Evolutionary conservation across 2,797 vertebrate genomes (phyloP).

Genomic region (Scolopax rusticola): DNA sequence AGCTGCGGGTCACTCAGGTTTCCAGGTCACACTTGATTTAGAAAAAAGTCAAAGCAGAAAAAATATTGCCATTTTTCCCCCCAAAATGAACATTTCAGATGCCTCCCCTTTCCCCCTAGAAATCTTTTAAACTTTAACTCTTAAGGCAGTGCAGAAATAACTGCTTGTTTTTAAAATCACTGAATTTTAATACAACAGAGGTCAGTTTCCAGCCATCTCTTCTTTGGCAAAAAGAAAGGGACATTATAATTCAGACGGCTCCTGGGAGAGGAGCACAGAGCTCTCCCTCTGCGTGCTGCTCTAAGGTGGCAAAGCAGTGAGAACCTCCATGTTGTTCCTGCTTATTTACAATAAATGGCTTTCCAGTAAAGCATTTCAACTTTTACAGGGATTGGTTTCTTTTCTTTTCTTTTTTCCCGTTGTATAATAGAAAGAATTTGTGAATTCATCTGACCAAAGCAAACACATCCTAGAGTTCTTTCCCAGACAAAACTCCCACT

Average conservation of each 20-base stretch:
- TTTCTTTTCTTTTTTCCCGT: neutral
- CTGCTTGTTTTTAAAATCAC: neutral
- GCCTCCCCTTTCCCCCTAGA: neutral
- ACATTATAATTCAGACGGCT: neutral
- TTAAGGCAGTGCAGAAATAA: neutral
- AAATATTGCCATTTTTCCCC: neutral
- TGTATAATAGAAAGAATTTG: neutral
- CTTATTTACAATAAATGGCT: neutral
- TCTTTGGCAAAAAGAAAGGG: neutral
- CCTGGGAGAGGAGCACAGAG: neutral
- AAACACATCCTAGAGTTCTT: constrained; percentile 24
- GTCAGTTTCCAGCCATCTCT: neutral
- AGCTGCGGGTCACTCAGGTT: neutral
- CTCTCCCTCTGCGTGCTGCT: neutral
- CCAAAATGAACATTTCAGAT: neutral
- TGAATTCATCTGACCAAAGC: constrained; percentile 36
- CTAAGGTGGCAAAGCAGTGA: neutral
- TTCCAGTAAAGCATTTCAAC: neutral
- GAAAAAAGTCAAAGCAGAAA: neutral
- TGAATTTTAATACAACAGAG: neutral
- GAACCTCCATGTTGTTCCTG: neutral
- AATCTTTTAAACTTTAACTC: neutral
- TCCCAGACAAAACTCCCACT: constrained; percentile 49
- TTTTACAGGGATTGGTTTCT: neutral
- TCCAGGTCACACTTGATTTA: neutral